Conservation (phyloP, 2,797 vertebrate species). For the Sebastiscus albofasciatus region DNA sequence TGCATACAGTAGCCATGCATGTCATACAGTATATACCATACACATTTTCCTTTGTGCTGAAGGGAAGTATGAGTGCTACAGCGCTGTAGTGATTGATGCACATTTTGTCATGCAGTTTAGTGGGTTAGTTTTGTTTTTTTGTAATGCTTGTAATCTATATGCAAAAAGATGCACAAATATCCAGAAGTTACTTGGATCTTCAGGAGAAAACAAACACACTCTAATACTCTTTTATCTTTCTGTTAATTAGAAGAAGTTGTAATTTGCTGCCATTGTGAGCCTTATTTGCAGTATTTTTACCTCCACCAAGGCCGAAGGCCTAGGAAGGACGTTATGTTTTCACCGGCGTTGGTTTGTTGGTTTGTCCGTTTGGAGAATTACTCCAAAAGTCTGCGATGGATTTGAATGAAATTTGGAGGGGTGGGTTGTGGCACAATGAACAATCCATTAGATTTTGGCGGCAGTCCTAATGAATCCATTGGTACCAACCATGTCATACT, state of each 20-base stretch:
- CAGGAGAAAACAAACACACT: not conserved
- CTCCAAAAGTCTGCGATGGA: too few relatives aligned
- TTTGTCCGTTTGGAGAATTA: too few relatives aligned
- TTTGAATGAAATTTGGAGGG: too few relatives aligned
- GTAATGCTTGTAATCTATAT: not conserved
- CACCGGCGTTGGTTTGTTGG: too few relatives aligned
- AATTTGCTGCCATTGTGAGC: too few relatives aligned
- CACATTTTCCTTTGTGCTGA: not conserved
- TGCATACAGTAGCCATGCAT: not conserved
- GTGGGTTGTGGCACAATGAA: too few relatives aligned
- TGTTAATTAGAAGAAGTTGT: not conserved
- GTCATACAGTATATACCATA: not conserved
- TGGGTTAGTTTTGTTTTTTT: not conserved
- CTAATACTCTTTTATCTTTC: not conserved
- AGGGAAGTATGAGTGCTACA: not conserved
- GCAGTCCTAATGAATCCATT: too few relatives aligned
- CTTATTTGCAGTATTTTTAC: too few relatives aligned
- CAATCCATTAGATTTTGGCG: too few relatives aligned
- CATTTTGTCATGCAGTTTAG: not conserved
- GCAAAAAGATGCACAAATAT: not conserved
- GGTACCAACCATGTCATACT: too few relatives aligned
- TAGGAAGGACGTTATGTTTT: too few relatives aligned
- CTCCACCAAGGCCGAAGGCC: too few relatives aligned
- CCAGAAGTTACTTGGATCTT: not conserved
- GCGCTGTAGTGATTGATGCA: not conserved